These are phyloP conservation scores for Enteromius mattozi DNA, from an alignment of 2,797 vertebrate genomes.

Conservation along the genomic window DNA sequence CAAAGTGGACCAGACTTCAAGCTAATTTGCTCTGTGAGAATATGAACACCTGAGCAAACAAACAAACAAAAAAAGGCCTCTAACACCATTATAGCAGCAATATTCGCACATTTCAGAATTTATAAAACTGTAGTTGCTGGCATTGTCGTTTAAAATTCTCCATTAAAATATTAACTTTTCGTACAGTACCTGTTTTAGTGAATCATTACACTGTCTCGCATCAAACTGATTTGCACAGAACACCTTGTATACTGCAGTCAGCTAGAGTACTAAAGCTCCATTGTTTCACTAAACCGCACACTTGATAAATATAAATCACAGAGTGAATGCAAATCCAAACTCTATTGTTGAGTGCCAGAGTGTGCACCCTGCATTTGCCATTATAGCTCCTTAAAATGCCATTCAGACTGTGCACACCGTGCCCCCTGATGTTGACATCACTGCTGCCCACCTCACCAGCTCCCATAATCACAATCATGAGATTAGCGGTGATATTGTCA, in stretches of 20 bases:
- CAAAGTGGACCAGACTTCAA: neutral
- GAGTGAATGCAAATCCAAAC: constrained; percentile 32
- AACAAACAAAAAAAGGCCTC: neutral
- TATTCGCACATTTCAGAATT: neutral
- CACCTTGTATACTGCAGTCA: constrained; percentile 9
- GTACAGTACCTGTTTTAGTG: neutral
- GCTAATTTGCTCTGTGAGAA: neutral
- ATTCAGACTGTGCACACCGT: neutral
- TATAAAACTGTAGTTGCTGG: neutral
- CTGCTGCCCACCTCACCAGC: constrained; percentile 14
- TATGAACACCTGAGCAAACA: neutral
- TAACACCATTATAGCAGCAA: neutral
- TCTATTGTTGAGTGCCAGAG: neutral
- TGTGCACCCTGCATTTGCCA: neutral
- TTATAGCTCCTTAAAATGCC: constrained; percentile 18
- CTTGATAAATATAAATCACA: constrained; percentile 15
- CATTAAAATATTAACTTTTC: neutral
- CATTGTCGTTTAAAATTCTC: neutral
- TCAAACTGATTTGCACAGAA: neutral
- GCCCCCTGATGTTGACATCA: constrained; percentile 3
- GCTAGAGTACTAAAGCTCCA: neutral
- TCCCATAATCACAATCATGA: constrained; percentile 47
- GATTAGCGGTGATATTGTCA: constrained; percentile 55
- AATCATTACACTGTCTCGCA: neutral
- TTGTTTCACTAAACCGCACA: constrained; percentile 20